Conservation (phyloP, 2,888 invertebrate species). For the Erebia palarica region DNA sequence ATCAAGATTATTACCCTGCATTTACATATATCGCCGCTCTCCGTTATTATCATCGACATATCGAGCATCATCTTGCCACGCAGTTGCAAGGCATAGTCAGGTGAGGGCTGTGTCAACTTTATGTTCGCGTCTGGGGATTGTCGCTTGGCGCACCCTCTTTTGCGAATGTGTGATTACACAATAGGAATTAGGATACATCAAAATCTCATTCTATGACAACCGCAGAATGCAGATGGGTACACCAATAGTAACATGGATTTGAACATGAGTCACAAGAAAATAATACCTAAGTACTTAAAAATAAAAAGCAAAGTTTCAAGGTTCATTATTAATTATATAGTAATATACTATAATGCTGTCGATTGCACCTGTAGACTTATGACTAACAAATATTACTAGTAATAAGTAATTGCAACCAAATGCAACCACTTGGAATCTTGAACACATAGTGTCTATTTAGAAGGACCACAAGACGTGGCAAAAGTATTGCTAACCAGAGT, state of each 20-base stretch:
- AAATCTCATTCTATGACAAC: background rate
- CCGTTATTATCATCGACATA: no score
- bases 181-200: no score
- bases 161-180: no score
- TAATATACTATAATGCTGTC: background rate
- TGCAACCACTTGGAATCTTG: background rate
- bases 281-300: background rate
- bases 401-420: constrained; percentile 7
- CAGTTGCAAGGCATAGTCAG: no score
- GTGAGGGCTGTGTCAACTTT: no score
- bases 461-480: no score
- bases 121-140: no score
- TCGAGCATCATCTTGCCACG: no score
- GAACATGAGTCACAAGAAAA: background rate
- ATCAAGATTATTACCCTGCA: background rate
- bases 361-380: background rate
- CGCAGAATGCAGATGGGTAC: background rate
- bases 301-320: background rate
- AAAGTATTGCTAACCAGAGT: no score
- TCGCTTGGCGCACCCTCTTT: no score
- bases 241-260: background rate
- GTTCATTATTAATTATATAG: background rate
- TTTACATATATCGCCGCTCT: background rate
- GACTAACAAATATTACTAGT: background rate
- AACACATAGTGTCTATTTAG: background rate